Conservation (phyloP, 2,888 invertebrate species). For the Standfussiana lucernea region DNA sequence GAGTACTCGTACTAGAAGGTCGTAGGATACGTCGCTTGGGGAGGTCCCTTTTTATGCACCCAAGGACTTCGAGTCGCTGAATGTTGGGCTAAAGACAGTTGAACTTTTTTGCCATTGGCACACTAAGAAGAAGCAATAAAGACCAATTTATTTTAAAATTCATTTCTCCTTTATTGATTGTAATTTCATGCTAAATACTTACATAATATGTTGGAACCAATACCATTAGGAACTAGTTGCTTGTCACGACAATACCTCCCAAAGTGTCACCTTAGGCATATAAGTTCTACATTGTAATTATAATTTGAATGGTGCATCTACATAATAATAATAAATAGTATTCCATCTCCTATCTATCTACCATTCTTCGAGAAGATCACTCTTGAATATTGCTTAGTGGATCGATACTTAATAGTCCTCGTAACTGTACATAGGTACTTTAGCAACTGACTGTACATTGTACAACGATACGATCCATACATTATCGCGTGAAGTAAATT, state of each 20-base stretch:
- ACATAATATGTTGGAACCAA: background rate
- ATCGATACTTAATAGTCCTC: background rate
- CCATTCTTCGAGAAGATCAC: background rate
- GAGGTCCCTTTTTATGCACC: background rate
- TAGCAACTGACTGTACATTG: conserved; percentile 17
- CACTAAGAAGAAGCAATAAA: background rate
- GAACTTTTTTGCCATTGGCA: background rate
- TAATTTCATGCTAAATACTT: background rate
- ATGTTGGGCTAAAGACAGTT: background rate
- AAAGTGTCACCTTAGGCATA: too few relatives aligned
- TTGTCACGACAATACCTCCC: background rate
- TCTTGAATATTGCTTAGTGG: too few relatives aligned
- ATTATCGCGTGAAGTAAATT: conserved; percentile 73
- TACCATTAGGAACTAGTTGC: too few relatives aligned
- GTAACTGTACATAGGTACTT: conserved; percentile 19
- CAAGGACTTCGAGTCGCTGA: background rate
- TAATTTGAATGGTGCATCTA: too few relatives aligned
- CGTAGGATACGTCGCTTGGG: background rate
- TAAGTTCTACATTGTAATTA: too few relatives aligned
- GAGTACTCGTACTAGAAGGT: background rate
- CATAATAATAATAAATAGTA: too few relatives aligned
- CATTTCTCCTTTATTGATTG: background rate
- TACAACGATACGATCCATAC: conserved; percentile 55
- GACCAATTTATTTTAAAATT: background rate
- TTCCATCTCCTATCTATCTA: too few relatives aligned